Evolutionary conservation across 2,113 vertebrate genomes (phyloP).

Genomic region (Stegostoma tigrinum): DNA sequence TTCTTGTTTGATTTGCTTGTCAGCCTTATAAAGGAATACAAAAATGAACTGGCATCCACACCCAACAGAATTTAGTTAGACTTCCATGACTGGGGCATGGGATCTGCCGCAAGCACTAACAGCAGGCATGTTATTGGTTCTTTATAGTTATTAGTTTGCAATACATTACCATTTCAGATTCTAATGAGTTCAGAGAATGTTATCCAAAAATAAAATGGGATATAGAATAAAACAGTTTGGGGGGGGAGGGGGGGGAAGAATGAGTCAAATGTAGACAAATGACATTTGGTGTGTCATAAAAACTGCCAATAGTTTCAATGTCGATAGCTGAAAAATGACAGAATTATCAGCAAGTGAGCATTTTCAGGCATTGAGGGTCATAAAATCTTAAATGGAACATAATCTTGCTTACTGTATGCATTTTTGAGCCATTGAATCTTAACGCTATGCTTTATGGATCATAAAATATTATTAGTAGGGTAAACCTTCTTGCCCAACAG

Average conservation of each 20-base stretch:
- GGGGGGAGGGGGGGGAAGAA: not conserved
- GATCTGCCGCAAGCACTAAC: not conserved
- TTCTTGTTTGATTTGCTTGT: not conserved
- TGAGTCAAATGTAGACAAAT: not conserved
- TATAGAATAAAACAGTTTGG: not conserved
- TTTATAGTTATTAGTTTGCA: not conserved
- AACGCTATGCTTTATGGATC: not conserved
- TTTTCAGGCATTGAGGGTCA: not conserved
- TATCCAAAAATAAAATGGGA: not conserved
- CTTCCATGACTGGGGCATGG: not conserved
- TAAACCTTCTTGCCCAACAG: not conserved
- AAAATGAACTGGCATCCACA: not conserved
- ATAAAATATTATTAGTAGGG: not conserved
- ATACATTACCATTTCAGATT: not conserved
- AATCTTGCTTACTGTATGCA: not conserved
- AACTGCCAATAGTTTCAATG: not conserved
- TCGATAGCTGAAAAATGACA: not conserved
- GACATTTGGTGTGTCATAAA: not conserved
- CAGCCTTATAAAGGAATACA: not conserved
- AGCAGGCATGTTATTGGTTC: not conserved
- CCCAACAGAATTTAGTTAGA: not conserved
- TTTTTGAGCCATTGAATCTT: not conserved
- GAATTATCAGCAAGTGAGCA: not conserved
- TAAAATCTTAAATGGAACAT: not conserved
- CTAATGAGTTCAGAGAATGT: not conserved